Conservation (phyloP, 2,113 vertebrate species). For the Tiliqua scincoides region DNA sequence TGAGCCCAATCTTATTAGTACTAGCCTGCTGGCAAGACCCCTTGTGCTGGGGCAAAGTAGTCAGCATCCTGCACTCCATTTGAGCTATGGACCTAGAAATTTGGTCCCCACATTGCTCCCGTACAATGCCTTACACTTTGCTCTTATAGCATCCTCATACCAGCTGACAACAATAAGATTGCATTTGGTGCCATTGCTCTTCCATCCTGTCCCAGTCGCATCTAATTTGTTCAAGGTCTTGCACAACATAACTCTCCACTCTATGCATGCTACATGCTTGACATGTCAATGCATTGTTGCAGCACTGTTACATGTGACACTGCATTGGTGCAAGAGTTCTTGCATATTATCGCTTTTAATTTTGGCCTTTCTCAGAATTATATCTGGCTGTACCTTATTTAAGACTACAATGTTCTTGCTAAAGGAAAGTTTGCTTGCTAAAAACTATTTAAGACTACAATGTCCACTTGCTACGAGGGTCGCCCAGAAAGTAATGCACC, state of each 20-base stretch:
- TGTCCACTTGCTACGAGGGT: too few relatives aligned
- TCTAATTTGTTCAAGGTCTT: neutral
- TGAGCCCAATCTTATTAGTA: neutral
- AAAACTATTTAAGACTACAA: neutral
- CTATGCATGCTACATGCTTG: neutral
- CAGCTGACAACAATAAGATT: too few relatives aligned
- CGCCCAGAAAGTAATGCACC: too few relatives aligned
- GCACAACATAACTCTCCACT: too few relatives aligned
- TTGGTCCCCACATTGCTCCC: neutral
- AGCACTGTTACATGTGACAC: neutral
- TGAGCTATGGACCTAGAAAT: neutral
- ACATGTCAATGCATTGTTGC: neutral
- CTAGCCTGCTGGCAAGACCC: neutral
- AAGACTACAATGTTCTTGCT: neutral
- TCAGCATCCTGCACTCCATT: too few relatives aligned
- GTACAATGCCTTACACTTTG: too few relatives aligned
- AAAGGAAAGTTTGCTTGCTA: neutral
- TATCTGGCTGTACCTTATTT: too few relatives aligned
- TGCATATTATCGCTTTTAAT: neutral
- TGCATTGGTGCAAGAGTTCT: neutral
- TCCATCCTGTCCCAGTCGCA: neutral
- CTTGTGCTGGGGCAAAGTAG: neutral
- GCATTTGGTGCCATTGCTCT: neutral
- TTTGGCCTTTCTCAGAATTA: neutral
- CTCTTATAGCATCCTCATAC: neutral